Evolutionary conservation across 1,140 invertebrate genomes (phyloP).

Genomic region (Brachionus rotundiformis): DNA sequence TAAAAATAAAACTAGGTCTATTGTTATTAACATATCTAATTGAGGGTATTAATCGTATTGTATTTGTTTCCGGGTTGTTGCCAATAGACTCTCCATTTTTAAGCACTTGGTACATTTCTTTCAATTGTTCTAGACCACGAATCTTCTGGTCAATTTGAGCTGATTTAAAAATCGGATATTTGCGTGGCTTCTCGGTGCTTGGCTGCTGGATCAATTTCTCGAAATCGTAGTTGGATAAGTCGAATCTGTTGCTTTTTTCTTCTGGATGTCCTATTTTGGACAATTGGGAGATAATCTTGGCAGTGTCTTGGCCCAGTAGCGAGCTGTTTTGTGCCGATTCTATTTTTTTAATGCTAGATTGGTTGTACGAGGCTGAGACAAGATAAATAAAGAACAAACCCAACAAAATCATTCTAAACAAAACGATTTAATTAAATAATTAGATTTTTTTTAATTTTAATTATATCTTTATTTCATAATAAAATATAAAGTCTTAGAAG

Average conservation of each 20-base stretch:
- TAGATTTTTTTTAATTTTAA: background rate
- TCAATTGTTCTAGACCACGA: conserved; percentile 11
- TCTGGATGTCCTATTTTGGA: background rate
- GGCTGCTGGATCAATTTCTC: background rate
- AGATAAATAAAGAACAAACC: background rate
- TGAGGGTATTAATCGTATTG: conserved; percentile 17
- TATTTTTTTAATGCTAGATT: conserved; percentile 15
- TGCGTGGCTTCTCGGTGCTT: background rate
- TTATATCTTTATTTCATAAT: background rate
- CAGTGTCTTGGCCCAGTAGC: background rate
- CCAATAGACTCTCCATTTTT: conserved; percentile 6
- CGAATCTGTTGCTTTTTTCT: background rate
- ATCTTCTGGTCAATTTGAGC: conserved; percentile 13
- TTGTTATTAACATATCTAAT: background rate
- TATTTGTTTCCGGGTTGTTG: background rate
- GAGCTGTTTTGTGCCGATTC: background rate
- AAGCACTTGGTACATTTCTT: background rate
- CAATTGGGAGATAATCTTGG: background rate
- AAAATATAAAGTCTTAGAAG: background rate
- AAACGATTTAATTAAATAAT: background rate
- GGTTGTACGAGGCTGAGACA: background rate
- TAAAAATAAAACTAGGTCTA: background rate
- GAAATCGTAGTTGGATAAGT: background rate
- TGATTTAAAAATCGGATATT: conserved; percentile 1
- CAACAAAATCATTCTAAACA: background rate